Evolutionary conservation across 2,888 invertebrate species (phyloP).

Genomic region (Quadriops clusia): DNA sequence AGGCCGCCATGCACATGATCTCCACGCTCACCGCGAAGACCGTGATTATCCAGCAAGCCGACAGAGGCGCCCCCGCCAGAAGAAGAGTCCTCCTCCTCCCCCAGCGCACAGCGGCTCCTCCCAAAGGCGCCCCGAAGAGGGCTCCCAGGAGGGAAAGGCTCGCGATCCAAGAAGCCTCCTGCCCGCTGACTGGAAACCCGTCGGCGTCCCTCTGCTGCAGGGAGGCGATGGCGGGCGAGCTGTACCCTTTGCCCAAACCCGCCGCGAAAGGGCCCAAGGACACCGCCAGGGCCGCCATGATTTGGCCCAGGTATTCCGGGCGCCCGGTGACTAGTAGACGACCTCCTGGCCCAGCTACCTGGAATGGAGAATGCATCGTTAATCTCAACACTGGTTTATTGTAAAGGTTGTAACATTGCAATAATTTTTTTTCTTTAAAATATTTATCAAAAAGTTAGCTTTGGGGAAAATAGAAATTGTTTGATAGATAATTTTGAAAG

Average conservation of each 20-base stretch:
- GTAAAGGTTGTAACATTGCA: too few species aligned
- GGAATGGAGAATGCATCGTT: conserved; percentile 11
- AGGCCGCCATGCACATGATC: conserved; percentile 72
- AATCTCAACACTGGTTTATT: conserved; percentile 7
- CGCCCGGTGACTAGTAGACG: conserved; percentile 29
- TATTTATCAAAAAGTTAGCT: too few species aligned
- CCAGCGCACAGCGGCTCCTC: conserved; percentile 64
- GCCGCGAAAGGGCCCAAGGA: conserved; percentile 70
- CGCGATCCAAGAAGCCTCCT: conserved; percentile 73
- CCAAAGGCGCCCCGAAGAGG: conserved; percentile 65
- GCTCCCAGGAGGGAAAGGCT: conserved; percentile 70
- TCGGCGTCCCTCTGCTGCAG: conserved; percentile 50
- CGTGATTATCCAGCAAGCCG: conserved; percentile 71
- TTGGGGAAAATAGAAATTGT: too few species aligned
- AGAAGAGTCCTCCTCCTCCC: conserved; percentile 61
- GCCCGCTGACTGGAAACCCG: conserved; percentile 53
- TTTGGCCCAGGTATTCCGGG: conserved; percentile 42
- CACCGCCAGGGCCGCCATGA: conserved; percentile 65
- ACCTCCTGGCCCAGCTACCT: conserved; percentile 32
- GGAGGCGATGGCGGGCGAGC: conserved; percentile 70
- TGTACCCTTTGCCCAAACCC: conserved; percentile 71
- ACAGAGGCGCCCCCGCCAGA: conserved; percentile 62
- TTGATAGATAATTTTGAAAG: too few species aligned
- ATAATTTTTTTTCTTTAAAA: too few species aligned
- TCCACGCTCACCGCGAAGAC: conserved; percentile 65